Evolutionary conservation across 2,113 vertebrate genomes (phyloP).

Genomic region (Pipa parva): DNA sequence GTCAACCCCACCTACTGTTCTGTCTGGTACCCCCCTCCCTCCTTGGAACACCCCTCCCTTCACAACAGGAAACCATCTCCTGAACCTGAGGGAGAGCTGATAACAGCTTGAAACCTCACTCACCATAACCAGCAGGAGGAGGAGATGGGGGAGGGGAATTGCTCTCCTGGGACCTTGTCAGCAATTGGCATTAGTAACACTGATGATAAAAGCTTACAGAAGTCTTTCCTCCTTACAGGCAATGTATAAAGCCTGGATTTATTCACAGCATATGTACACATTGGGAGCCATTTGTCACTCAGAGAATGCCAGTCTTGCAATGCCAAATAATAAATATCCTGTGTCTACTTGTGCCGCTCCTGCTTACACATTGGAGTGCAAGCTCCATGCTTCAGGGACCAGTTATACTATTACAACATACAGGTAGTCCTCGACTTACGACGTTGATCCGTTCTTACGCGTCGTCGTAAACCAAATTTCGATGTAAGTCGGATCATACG

Average conservation of each 20-base stretch:
- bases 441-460: too few relatives aligned
- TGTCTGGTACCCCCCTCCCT: neutral
- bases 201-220: slow-evolving; percentile 23
- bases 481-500: too few relatives aligned
- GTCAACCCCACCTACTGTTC: neutral
- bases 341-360: too few relatives aligned
- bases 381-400: too few relatives aligned
- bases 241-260: slow-evolving; percentile 12
- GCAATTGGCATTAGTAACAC: slow-evolving; percentile 33
- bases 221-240: neutral
- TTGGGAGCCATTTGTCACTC: neutral
- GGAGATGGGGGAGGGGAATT: slow-evolving; percentile 1
- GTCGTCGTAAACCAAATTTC: too few relatives aligned
- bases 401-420: too few relatives aligned
- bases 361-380: too few relatives aligned
- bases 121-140: slow-evolving; percentile 7
- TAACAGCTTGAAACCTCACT: slow-evolving; percentile 18
- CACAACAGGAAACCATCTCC: slow-evolving; percentile 35
- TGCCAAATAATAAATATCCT: too few relatives aligned
- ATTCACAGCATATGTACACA: neutral
- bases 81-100: slow-evolving; percentile 32
- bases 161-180: slow-evolving; percentile 20
- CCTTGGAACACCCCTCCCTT: slow-evolving; percentile 9
- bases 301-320: too few relatives aligned
- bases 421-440: too few relatives aligned